Conservation (phyloP, 2,888 invertebrate genomes). For the Shargacucullia verbasci region DNA sequence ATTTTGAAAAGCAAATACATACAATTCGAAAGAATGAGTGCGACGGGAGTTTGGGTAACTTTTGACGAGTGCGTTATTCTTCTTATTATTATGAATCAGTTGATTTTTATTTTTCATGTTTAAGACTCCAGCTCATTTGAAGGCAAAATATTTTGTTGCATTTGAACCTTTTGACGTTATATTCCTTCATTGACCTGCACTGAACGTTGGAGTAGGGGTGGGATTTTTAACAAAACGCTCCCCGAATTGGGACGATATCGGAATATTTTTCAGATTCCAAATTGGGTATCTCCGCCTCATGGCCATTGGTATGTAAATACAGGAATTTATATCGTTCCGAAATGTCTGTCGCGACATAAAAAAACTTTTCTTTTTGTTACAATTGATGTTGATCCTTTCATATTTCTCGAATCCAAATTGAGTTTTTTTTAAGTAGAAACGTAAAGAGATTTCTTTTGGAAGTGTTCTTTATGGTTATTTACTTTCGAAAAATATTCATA, state of each 20-base stretch:
- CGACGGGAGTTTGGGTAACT: conserved; percentile 26
- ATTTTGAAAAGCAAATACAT: conserved; percentile 18
- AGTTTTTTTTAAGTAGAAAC: conserved; percentile 42
- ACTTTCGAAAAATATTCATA: conserved; percentile 27
- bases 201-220: conserved; percentile 7
- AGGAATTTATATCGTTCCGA: conserved; percentile 50
- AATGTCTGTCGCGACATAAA: conserved; percentile 44
- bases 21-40: conserved; percentile 33
- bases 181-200: not conserved
- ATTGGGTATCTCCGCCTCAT: conserved; percentile 48
- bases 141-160: too few species aligned
- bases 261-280: conserved; percentile 45
- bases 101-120: not conserved
- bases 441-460: conserved; percentile 17
- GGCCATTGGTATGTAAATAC: conserved; percentile 57
- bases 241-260: conserved; percentile 32
- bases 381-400: conserved; percentile 58
- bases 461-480: conserved; percentile 14
- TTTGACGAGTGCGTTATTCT: conserved; percentile 20
- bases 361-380: conserved; percentile 53
- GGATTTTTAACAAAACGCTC: conserved; percentile 26
- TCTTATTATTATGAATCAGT: conserved; percentile 11
- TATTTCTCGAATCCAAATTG: conserved; percentile 52
- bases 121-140: too few species aligned
- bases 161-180: too few species aligned